These are phyloP conservation scores for Choristoneura rosaceana DNA, from an alignment of 2,888 invertebrate species.

Conservation along the genomic window DNA sequence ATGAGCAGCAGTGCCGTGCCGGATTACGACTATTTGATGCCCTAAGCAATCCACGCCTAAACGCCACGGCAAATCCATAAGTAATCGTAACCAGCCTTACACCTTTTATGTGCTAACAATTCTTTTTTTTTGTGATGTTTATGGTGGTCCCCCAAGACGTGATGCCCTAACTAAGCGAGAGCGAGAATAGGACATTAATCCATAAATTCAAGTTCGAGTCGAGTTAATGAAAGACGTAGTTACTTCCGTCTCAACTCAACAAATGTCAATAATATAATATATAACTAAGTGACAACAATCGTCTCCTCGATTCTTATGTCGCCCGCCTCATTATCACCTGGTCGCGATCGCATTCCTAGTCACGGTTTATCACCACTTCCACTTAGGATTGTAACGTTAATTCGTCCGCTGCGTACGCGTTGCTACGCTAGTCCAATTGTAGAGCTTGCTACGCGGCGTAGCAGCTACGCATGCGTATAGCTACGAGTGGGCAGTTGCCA, in stretches of 20 bases:
- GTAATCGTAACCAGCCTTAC: no score
- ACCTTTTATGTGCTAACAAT: no score
- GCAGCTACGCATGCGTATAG: slow-evolving; percentile 36
- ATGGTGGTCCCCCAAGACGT: no score
- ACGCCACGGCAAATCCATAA: no score
- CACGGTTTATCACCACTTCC: slow-evolving; percentile 22
- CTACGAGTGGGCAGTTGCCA: slow-evolving; percentile 13
- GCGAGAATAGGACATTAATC: background rate
- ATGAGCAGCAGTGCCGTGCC: no score
- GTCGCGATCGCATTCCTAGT: slow-evolving; percentile 22
- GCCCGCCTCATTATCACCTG: slow-evolving; percentile 25
- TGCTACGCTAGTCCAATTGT: slow-evolving; percentile 17
- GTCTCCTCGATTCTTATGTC: slow-evolving; percentile 17
- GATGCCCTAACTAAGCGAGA: no score
- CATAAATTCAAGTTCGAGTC: background rate
- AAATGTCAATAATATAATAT: background rate
- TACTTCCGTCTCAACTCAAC: background rate
- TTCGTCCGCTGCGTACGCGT: background rate
- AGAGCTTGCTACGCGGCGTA: slow-evolving; percentile 33
- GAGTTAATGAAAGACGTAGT: background rate
- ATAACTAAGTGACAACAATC: slow-evolving; percentile 10
- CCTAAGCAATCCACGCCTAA: no score
- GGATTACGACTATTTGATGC: background rate
- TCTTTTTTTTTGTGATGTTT: no score
- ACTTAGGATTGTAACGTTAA: slow-evolving; percentile 18